Base-by-base conservation (phyloP, 2,888 invertebrate genomes). In the Eupithecia inturbata region DNA sequence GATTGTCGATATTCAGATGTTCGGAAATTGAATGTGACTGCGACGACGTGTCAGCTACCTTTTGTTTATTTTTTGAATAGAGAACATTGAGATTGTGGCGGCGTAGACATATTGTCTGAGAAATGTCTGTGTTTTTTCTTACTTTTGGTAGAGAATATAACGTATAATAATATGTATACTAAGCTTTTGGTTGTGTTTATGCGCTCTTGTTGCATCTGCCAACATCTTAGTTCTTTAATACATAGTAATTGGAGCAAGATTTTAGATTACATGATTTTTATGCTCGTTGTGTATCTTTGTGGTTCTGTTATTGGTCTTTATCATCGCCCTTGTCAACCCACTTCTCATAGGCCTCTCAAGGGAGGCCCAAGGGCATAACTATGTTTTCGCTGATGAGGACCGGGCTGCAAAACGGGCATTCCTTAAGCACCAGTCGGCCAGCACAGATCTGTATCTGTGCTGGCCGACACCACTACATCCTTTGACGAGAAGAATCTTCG, bases 1-100 rank as follows among this genome's bases (percentile, higher is more conserved):
- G 76, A 79, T 79, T 78, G 78, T 80, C 76, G 76, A 80, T 78
- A 77, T 77, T 73, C 68, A 36, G 68, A 64, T 60, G 68, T 73
- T 66, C 69, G 63, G 64, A 75, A 67, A 71, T 73, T 71, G 70
- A 62, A 76, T 72, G 71, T 68, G 73, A 68, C 71, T 62, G n/a
- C n/a, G n/a, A n/a, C n/a, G n/a, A n/a, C n/a, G 67, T 28, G 66
- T 36, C 68, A 45, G 66, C 73, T 76, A 71, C 70, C 73, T 73
- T 41, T 70, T 68, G 64, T 67, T 45, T 68, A 64, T 70, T 68
- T 64, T 68, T 66, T 53, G 63, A 64, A 64, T 22, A 31, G 53
- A 62, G 28, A 64, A 64, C 12, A 36, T 33, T 9, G 36, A 64
- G 33, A 64, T 64, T 36, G 63, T 36, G 63, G 63, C 28, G 31